Conservation (phyloP, 2,113 vertebrate genomes). For the Apodemus speciosus region DNA sequence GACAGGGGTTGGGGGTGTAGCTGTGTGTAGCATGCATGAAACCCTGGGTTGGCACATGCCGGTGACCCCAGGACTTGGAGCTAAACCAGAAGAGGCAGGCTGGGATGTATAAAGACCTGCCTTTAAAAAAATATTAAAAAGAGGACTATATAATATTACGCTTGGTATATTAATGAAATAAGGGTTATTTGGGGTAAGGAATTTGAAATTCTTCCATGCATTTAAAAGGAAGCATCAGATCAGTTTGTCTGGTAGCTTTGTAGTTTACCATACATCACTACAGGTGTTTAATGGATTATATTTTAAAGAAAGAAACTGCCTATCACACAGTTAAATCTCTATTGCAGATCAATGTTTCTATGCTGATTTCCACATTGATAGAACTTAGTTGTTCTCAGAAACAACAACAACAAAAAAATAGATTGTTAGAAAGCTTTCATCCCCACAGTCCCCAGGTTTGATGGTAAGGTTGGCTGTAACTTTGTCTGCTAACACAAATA, state of each 20-base stretch:
- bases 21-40: neutral
- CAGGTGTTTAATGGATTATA: slow-evolving; percentile 24
- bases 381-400: slow-evolving; percentile 29
- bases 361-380: slow-evolving; percentile 54
- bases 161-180: slow-evolving; percentile 53
- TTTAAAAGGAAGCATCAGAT: slow-evolving; percentile 14
- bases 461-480: slow-evolving; percentile 16
- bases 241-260: slow-evolving; percentile 23
- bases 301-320: slow-evolving; percentile 62
- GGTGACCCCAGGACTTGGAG: neutral
- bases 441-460: neutral
- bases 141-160: neutral
- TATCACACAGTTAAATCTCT: slow-evolving; percentile 38
- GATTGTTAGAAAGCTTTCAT: slow-evolving; percentile 1
- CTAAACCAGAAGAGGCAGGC: neutral
- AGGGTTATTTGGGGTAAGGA: slow-evolving; percentile 27
- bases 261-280: slow-evolving; percentile 2
- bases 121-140: neutral
- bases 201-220: slow-evolving; percentile 5
- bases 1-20: too few species aligned
- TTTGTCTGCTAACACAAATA: slow-evolving; percentile 12
- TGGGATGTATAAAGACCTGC: neutral
- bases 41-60: too few species aligned
- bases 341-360: slow-evolving; percentile 48
- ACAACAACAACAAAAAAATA: slow-evolving; percentile 32